Evolutionary conservation across 2,888 invertebrate species (phyloP).

Genomic region (Fissipunctia ypsillon): DNA sequence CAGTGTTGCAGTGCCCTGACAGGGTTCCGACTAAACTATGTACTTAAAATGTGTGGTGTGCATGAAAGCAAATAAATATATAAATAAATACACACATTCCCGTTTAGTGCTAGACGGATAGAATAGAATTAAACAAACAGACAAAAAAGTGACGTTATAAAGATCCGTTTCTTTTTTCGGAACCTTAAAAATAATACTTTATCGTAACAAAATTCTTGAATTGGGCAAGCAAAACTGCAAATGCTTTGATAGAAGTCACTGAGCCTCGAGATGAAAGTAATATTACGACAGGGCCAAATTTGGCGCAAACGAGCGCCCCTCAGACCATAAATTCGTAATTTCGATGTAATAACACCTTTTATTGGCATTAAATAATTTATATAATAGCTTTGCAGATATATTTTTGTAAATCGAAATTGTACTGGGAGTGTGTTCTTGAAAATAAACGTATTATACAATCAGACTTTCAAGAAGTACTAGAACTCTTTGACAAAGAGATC

Average conservation of each 20-base stretch:
- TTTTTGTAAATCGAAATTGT: conserved; percentile 12
- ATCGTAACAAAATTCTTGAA: background rate
- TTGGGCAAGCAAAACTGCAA: background rate
- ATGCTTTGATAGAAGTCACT: conserved; percentile 39
- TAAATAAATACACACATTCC: background rate
- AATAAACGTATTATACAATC: background rate
- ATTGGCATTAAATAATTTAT: conserved; percentile 49
- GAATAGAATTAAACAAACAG: background rate
- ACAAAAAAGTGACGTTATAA: background rate
- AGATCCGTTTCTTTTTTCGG: background rate
- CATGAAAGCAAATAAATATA: background rate
- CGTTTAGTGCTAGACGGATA: background rate
- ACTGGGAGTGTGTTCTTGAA: background rate
- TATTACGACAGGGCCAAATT: conserved; percentile 34
- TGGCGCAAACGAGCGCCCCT: conserved; percentile 32
- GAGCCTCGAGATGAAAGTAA: conserved; percentile 45
- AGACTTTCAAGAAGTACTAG: background rate
- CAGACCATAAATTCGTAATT: conserved; percentile 47
- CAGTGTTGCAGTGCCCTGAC: too few relatives aligned
- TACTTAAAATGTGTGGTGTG: background rate
- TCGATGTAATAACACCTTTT: conserved; percentile 53
- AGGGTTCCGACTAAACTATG: background rate
- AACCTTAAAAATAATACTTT: background rate
- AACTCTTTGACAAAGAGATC: background rate
- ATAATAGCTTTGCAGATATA: conserved; percentile 19